These are phyloP conservation scores for Acanthis flammea DNA, from an alignment of 2,797 vertebrate species.

Conservation along the genomic window DNA sequence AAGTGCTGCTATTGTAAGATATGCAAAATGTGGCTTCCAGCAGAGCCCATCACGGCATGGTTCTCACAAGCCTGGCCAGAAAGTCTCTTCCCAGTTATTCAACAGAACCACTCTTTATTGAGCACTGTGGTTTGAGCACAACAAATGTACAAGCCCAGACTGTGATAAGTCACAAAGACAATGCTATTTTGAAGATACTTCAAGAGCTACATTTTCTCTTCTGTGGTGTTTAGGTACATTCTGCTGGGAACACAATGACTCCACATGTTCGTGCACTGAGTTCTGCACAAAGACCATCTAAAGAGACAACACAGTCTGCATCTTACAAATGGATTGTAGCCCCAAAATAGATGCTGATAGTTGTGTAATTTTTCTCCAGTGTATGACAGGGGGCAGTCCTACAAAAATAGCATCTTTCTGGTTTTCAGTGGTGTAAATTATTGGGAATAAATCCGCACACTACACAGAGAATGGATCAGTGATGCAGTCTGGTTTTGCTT, in stretches of 20 bases:
- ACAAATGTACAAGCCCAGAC: not conserved
- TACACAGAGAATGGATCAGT: not conserved
- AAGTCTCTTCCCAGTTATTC: not conserved
- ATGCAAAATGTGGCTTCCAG: slow-evolving; percentile 40
- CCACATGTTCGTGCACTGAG: not conserved
- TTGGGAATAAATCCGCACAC: not conserved
- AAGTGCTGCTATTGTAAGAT: slow-evolving; percentile 47
- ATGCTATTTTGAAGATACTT: not conserved
- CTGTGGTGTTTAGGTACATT: not conserved
- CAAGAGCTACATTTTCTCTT: not conserved
- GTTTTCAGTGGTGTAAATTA: not conserved
- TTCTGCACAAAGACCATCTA: not conserved
- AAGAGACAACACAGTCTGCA: not conserved
- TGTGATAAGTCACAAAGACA: not conserved
- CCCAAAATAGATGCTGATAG: not conserved
- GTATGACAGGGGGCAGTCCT: not conserved
- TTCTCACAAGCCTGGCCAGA: slow-evolving; percentile 30
- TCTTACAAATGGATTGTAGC: not conserved
- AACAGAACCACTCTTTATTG: not conserved
- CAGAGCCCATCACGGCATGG: not conserved
- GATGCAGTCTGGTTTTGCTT: not conserved
- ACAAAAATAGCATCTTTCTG: not conserved
- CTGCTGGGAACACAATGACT: rapidly evolving
- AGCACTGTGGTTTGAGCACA: not conserved
- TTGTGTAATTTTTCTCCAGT: not conserved